Base-by-base conservation (phyloP, 2,888 invertebrate species). In the Apantesis nais region DNA sequence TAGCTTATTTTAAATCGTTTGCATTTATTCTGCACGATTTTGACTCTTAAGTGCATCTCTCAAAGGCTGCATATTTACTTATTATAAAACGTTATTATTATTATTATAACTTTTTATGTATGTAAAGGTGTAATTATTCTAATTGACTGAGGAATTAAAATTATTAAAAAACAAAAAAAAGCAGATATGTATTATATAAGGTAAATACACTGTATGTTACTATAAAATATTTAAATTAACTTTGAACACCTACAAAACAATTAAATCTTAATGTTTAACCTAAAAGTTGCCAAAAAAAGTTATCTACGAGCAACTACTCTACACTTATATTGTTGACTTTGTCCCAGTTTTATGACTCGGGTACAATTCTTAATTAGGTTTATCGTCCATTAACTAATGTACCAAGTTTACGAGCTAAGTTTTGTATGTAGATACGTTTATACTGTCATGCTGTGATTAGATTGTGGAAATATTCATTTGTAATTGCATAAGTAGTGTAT, bases 361-460 rank as follows among this genome's bases (percentile, higher is more conserved):
- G 31, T 34, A 62, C 52, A 63, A 61, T 70, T 41, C 55, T 67
- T 65, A 76, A 78, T 78, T 74, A 44, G 61, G 65, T 76, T 70
- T 63, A 68, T 67, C 61, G 65, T 69, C 68, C 73, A 72, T 78
- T 73, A 74, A 67, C 41, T 44, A 22, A 62, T 65, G 61, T 48
- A 68, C 25, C 61, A 58, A 65, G 61, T 63, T 62, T 67, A 67
- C 61, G 68, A 52, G 55, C n/a, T 71, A 11, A 39, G 37, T 48
- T 29, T 14, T 29, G 39, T 60, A 9, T 65, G 31, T 31, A 58
- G 1, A 16, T 16, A 61, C 16, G 19, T 39, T 39, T 61, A 31
- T 67, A 25, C 4, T 39, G 55, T 52, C 8, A 8, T 66, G 14
- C 37, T 52, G 37, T 55, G 14, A 66, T 58, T 29, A 66, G 11